Evolutionary conservation across 1,140 invertebrate species (phyloP).

Genomic region (Metaphire vulgaris): DNA sequence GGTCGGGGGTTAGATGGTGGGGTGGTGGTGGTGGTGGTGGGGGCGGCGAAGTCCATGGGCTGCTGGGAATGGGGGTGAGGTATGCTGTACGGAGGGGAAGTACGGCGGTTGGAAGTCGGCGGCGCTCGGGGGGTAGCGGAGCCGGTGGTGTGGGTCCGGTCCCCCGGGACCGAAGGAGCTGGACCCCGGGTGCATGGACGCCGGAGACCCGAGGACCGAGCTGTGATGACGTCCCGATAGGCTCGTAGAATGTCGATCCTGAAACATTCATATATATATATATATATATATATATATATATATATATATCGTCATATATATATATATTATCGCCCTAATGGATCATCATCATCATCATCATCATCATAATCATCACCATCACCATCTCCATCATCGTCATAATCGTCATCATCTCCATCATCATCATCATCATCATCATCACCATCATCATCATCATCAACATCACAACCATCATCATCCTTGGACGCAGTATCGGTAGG

Average conservation of each 20-base stretch:
- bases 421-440: too few species aligned
- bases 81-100: not conserved
- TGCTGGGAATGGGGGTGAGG: not conserved
- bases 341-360: too few species aligned
- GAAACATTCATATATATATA: not conserved
- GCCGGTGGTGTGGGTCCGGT: not conserved
- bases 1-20: not conserved
- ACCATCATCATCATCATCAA: too few species aligned
- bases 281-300: not conserved
- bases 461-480: too few species aligned
- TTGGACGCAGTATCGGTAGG: too few species aligned
- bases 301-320: too few species aligned
- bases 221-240: not conserved
- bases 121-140: not conserved
- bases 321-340: too few species aligned
- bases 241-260: not conserved
- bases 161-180: not conserved
- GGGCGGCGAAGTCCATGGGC: not conserved
- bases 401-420: too few species aligned
- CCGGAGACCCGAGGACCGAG: not conserved
- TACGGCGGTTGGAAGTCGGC: not conserved
- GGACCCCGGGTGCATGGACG: not conserved
- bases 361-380: too few species aligned
- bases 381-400: too few species aligned
- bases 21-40: too few species aligned